These are phyloP conservation scores for Metaphire vulgaris DNA, from an alignment of 1,140 invertebrate species.

Conservation along the genomic window DNA sequence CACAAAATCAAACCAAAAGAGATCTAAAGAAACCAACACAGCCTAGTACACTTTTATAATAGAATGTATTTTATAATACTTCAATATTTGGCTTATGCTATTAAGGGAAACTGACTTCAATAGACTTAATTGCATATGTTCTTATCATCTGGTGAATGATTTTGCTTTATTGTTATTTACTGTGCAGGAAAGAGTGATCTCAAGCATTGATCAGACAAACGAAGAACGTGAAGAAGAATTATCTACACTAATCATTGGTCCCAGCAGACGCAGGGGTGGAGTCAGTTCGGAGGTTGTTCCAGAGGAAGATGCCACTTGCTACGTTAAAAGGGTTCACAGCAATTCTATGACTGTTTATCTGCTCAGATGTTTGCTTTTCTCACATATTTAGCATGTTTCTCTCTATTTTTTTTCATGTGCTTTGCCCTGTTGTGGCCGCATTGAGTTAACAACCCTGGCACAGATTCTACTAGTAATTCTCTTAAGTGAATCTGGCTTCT, in stretches of 20 bases:
- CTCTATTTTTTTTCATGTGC: too few relatives aligned
- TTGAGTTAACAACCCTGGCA: too few relatives aligned
- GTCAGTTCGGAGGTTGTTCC: slow-evolving; percentile 19
- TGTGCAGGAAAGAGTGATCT: slow-evolving; percentile 2
- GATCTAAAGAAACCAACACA: neutral
- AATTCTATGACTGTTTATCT: neutral
- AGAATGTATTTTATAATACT: neutral
- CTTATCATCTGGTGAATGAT: too few relatives aligned
- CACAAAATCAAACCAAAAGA: neutral
- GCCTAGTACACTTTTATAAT: neutral
- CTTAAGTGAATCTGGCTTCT: too few relatives aligned
- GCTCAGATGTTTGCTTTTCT: neutral
- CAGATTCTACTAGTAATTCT: too few relatives aligned
- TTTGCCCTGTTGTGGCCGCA: too few relatives aligned
- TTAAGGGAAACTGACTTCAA: neutral
- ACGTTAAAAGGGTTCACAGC: slow-evolving; percentile 15
- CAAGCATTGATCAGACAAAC: neutral
- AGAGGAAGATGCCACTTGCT: slow-evolving; percentile 15
- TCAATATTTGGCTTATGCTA: neutral
- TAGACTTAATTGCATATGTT: too few relatives aligned
- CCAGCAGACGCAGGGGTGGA: slow-evolving; percentile 9
- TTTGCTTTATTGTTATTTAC: too few relatives aligned
- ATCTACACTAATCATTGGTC: neutral
- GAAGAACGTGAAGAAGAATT: slow-evolving; percentile 16
- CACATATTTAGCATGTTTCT: neutral